A percentile compares a stretch with the other conserved stretches of the same genome.
These are phyloP conservation scores for Phyllopteryx taeniolatus DNA, from an alignment of 2,113 vertebrate species.

Conservation along the genomic window DNA sequence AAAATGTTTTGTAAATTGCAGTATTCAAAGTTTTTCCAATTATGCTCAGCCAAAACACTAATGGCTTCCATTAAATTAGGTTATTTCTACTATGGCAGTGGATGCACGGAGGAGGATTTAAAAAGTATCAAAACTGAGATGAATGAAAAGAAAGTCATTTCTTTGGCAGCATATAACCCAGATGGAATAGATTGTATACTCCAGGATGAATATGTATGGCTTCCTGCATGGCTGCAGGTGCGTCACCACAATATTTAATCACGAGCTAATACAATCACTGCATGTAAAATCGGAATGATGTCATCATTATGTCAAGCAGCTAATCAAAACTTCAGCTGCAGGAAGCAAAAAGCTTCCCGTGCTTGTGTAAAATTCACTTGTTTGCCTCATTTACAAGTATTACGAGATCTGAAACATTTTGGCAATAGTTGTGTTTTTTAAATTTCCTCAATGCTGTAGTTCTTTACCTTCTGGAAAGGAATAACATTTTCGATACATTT, in stretches of 20 bases:
- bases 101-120: background rate
- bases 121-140: background rate
- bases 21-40: background rate
- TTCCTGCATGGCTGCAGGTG: background rate
- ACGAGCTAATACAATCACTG: slow-evolving; percentile 5
- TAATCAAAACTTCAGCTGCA: background rate
- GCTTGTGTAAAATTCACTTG: background rate
- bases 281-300: slow-evolving; percentile 11
- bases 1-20: too few species aligned
- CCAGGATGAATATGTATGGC: slow-evolving; percentile 7
- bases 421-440: too few species aligned
- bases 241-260: slow-evolving; percentile 18
- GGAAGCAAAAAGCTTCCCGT: background rate
- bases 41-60: background rate
- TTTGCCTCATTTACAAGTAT: background rate
- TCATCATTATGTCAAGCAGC: background rate
- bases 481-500: too few species aligned
- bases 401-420: background rate
- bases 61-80: background rate
- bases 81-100: background rate
- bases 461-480: too few species aligned
- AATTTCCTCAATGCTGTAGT: too few species aligned
- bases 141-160: background rate
- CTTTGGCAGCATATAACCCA: background rate
- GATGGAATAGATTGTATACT: background rate